Percentiles rank a stretch among this genome's conserved stretches.
These are phyloP conservation scores for Phytoseiulus persimilis DNA, from an alignment of 2,888 invertebrate species.

Conservation along the genomic window DNA sequence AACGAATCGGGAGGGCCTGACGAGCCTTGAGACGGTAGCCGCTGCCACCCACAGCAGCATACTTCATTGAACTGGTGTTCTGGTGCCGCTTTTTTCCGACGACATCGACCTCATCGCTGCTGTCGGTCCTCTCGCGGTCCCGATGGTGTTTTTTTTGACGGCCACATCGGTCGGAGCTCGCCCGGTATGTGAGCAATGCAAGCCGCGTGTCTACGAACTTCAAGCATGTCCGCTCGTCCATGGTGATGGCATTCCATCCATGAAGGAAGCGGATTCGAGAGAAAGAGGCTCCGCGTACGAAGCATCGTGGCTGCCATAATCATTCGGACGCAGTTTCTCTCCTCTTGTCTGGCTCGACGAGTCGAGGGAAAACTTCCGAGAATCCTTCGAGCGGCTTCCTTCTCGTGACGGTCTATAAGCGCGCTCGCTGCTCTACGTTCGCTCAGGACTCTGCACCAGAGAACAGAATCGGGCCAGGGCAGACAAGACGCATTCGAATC, in stretches of 20 bases:
- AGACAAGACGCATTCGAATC: too few relatives aligned
- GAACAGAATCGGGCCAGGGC: too few relatives aligned
- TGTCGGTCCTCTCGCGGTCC: too few relatives aligned
- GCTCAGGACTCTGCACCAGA: background rate
- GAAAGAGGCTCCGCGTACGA: background rate
- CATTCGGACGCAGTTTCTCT: background rate
- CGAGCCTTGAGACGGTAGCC: too few relatives aligned
- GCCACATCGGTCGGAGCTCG: background rate
- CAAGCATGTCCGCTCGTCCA: background rate
- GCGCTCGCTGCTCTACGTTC: background rate
- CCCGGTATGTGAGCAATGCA: background rate
- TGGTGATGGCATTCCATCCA: background rate
- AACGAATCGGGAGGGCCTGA: too few relatives aligned
- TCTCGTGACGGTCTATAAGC: background rate
- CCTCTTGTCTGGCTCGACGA: background rate
- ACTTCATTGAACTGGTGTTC: background rate
- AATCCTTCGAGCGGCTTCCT: background rate
- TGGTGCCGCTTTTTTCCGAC: background rate
- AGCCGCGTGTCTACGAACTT: background rate
- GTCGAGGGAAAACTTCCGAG: background rate
- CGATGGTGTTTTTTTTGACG: background rate
- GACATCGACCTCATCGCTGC: background rate
- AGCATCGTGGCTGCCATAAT: background rate
- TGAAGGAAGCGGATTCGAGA: conserved; percentile 5
- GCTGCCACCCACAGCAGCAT: background rate